Base-by-base conservation (phyloP, 2,888 invertebrate species). In the Horisme vitalbata region DNA sequence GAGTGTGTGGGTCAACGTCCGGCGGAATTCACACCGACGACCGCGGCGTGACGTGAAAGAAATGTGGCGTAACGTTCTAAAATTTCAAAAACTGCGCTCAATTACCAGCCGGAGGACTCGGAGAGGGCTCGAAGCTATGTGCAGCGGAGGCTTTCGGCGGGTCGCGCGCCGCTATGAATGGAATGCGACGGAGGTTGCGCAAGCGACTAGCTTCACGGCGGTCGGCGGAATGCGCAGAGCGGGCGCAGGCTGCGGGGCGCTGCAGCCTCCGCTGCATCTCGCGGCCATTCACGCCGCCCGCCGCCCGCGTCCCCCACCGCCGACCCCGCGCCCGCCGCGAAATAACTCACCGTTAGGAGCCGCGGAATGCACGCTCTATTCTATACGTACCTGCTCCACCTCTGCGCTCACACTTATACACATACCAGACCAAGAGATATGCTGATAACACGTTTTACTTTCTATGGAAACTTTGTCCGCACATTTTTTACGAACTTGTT, bases 171-270 rank as follows among this genome's bases (percentile, higher is more conserved):
- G 84, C 83, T 83, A 88, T 88, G 87, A 88, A 88, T 88, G 89
- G 87, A 86, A 88, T 88, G 88, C 80, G 87, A 79, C 71, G 75
- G 79, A 80, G 79, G 83, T 85, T 85, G 87, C 87, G 85, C 86
- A 85, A 84, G 83, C 80, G 77, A 61, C 74, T 75, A 75, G 78
- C 72, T 69, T 75, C 68, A 69, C 71, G 68, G 75, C 70, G 71
- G 70, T 71, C 77, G 69, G 62, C 73, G 81, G 77, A 76, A 79
- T 74, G 80, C 70, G 61, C 52, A 60, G 53, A 50, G 52, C 49
- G 55, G 45, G 57, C 53, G 65, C 58, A 62, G 67, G 70, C 71
- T 66, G 74, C 67, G 76, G 73, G 73, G 73, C 70, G 69, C 75
- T 81, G 81, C 80, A 79, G 75, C 75, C 77, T 77, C 69, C 79